A percentile compares a stretch with the other conserved stretches of the same genome.
These are phyloP conservation scores for Schizopygopsis pylzovi DNA, from an alignment of 2,797 vertebrate genomes.

Conservation along the genomic window DNA sequence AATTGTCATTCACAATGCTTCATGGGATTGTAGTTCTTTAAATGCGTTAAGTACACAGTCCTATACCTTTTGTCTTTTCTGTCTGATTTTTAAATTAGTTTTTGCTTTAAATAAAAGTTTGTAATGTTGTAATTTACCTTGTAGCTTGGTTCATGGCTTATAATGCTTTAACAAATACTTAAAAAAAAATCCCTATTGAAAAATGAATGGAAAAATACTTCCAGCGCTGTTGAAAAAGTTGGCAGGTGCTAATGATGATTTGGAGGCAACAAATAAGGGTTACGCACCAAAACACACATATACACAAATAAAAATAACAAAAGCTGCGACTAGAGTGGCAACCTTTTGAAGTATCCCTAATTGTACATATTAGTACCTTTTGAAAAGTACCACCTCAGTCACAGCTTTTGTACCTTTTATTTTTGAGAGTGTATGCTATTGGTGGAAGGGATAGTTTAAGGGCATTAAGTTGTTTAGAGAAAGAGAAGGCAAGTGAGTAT, in stretches of 20 bases:
- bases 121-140: neutral
- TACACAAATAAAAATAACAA: neutral
- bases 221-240: neutral
- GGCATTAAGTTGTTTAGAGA: neutral
- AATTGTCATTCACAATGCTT: neutral
- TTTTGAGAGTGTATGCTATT: neutral
- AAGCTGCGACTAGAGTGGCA: neutral
- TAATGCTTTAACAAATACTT: neutral
- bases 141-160: neutral
- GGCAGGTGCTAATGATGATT: neutral
- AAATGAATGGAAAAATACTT: slow-evolving; percentile 1
- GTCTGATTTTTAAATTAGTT: neutral
- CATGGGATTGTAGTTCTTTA: neutral
- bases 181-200: neutral
- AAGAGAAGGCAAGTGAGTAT: slow-evolving; percentile 29
- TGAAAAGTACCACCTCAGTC: neutral
- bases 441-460: neutral
- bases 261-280: neutral
- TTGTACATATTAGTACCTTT: neutral
- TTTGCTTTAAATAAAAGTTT: neutral
- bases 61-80: neutral
- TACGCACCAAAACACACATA: neutral
- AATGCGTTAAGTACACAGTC: neutral
- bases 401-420: neutral
- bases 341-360: neutral